A percentile compares a stretch with the other conserved stretches of the same genome.
These are phyloP conservation scores for Choreutis nemorana DNA, from an alignment of 2,888 invertebrate genomes.

Conservation along the genomic window DNA sequence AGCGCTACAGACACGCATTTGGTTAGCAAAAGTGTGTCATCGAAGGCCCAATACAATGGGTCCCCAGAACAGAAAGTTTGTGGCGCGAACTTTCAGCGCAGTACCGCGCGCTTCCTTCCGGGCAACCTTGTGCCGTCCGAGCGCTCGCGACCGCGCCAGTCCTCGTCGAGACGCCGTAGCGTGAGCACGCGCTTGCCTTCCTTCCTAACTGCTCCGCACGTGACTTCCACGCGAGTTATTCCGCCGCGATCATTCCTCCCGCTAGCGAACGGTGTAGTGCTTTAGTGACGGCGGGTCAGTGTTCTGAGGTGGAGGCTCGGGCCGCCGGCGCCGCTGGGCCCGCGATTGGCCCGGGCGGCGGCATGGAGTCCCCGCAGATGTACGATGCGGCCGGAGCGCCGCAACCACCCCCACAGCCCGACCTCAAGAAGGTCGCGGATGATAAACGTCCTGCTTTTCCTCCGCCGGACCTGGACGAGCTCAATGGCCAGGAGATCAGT, in stretches of 20 bases:
- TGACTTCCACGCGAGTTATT: constrained; percentile 16
- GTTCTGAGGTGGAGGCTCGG: constrained; percentile 61
- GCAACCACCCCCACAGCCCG: constrained; percentile 69
- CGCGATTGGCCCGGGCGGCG: constrained; percentile 53
- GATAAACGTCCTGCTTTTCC: constrained; percentile 78
- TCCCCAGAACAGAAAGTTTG: constrained; percentile 43
- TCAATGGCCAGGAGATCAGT: constrained; percentile 92
- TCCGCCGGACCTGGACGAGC: constrained; percentile 85
- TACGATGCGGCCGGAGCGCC: constrained; percentile 76
- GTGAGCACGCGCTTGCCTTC: constrained; percentile 29
- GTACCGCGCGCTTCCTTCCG: constrained; percentile 56
- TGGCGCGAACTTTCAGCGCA: constrained; percentile 50
- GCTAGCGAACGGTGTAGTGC: constrained; percentile 36
- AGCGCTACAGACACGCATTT: too few relatives aligned
- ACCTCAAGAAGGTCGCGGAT: constrained; percentile 65
- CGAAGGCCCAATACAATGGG: too few relatives aligned
- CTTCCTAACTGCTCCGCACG: constrained; percentile 17
- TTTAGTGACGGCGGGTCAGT: constrained; percentile 52
- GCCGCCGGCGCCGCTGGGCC: constrained; percentile 55
- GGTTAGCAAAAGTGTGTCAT: too few relatives aligned
- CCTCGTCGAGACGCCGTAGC: constrained; percentile 40
- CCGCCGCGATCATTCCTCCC: constrained; percentile 12
- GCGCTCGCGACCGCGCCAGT: constrained; percentile 25
- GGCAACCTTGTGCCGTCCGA: constrained; percentile 26
- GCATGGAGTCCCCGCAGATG: constrained; percentile 88